Conservation (phyloP, 2,888 invertebrate species). For the Pocota personata region DNA sequence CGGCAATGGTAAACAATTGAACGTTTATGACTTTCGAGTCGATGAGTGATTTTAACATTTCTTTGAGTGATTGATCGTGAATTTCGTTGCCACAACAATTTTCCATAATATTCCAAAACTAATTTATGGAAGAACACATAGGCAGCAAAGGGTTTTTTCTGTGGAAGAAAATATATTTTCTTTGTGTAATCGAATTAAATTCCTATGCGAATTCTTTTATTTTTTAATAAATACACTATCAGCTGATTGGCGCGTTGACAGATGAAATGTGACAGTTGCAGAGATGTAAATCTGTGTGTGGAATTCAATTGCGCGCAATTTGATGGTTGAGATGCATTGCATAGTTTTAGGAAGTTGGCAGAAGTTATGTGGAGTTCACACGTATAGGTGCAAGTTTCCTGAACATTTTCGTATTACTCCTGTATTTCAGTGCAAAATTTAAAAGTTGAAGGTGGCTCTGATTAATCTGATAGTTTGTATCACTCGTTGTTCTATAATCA, state of each 20-base stretch:
- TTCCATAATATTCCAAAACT: conserved; percentile 76
- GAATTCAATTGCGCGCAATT: not conserved
- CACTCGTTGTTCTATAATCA: too few species aligned
- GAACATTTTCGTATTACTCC: too few species aligned
- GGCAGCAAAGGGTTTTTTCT: not conserved
- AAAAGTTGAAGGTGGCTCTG: too few species aligned
- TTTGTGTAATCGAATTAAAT: conserved; percentile 6
- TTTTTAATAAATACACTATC: conserved; percentile 52
- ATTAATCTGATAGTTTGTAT: too few species aligned
- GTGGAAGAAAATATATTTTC: not conserved
- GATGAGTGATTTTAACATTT: conserved; percentile 80
- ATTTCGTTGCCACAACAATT: conserved; percentile 79
- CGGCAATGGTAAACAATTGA: conserved; percentile 80
- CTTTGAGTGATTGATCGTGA: conserved; percentile 79
- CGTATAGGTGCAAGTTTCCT: too few species aligned
- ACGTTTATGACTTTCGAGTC: conserved; percentile 81
- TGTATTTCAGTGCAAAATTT: too few species aligned
- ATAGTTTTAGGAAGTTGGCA: conserved; percentile 6
- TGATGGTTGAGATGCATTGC: not conserved
- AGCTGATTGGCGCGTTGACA: conserved; percentile 44
- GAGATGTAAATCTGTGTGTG: not conserved
- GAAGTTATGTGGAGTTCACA: not conserved
- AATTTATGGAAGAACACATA: conserved; percentile 48
- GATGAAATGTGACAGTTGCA: conserved; percentile 25
- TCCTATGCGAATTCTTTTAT: conserved; percentile 5